A percentile compares a stretch with the other conserved stretches of the same genome.
These are phyloP conservation scores for Itoplectis maculator DNA, from an alignment of 2,888 invertebrate genomes.

Conservation along the genomic window DNA sequence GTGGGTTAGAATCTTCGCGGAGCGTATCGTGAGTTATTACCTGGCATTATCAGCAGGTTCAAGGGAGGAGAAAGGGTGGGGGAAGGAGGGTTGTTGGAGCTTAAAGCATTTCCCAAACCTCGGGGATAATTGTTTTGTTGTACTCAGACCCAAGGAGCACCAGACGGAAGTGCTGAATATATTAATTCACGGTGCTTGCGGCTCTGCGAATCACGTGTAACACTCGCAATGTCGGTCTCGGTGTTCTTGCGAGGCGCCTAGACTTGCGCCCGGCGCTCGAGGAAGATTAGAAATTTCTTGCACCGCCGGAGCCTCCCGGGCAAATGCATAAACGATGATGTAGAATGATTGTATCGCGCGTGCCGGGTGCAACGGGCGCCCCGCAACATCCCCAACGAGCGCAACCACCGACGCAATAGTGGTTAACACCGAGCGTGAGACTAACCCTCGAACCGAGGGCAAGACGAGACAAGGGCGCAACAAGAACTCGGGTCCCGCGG, in stretches of 20 bases:
- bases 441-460: background rate
- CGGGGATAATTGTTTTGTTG: slow-evolving; percentile 52
- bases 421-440: slow-evolving; percentile 54
- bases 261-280: slow-evolving; percentile 49
- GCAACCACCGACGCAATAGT: slow-evolving; percentile 31
- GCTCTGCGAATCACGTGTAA: slow-evolving; percentile 44
- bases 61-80: background rate
- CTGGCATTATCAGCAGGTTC: slow-evolving; percentile 12
- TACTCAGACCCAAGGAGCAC: slow-evolving; percentile 5
- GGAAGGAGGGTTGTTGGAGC: no score
- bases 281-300: slow-evolving; percentile 60
- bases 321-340: slow-evolving; percentile 38
- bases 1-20: background rate
- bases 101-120: background rate
- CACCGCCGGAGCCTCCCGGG: background rate
- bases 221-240: slow-evolving; percentile 19
- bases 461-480: slow-evolving; percentile 37
- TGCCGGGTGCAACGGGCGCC: slow-evolving; percentile 7
- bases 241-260: slow-evolving; percentile 16
- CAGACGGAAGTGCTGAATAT: slow-evolving; percentile 12
- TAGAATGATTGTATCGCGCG: slow-evolving; percentile 45
- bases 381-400: slow-evolving; percentile 56
- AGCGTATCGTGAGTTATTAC: slow-evolving; percentile 52
- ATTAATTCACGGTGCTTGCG: slow-evolving; percentile 47
- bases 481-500: slow-evolving; percentile 42